Evolutionary conservation across 2,113 vertebrate species (phyloP), one percentile per base, ranked within the genome.

Genomic region (Ophiodon elongatus): DNA sequence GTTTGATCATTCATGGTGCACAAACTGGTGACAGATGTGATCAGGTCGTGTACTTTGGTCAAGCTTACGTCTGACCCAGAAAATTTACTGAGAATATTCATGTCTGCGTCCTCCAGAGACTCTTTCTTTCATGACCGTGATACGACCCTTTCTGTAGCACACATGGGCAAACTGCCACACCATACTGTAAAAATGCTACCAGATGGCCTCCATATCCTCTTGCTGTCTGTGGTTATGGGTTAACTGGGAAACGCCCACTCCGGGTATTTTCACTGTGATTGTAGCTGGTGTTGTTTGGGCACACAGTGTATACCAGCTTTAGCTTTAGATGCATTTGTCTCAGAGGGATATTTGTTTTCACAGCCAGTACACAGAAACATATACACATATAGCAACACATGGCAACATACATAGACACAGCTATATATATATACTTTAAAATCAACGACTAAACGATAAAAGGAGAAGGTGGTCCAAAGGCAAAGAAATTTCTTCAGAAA

Each of bases 191-290:
- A 94, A 94, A 93, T 82, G 92, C 93, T 94, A 93, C 94, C 95
- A 95, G 95, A 96, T 95, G 95, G 93, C 89, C 89, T 88, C 91
- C 91, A 85, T 91, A 92, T 94, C 91, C 93, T 92, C 89, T 91
- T 82, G 89, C 93, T 86, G 91, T 89, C 80, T 87, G 92, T 93
- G 94, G 94, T 93, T 90, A 65, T 23, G 89, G 93, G 93, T 92
- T 89, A 86, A 91, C 80, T 89, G 76, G 84, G 76, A 87, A 83
- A 93, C 92, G 88, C 91, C 93, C 86, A 91, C 90, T 89, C 35
- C 11, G 65, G 90, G 89, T 76, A 83, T 91, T 91, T 94, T 83
- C 74, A 83, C 83, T 84, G 77, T 63, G 86, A 85, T 79, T 90
- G 83, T 82, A 87, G 82, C 73, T 35, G 76, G 17, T 79, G 79